These are phyloP conservation scores for Lithodes maja DNA, from an alignment of 2,888 invertebrate species.

Conservation along the genomic window DNA sequence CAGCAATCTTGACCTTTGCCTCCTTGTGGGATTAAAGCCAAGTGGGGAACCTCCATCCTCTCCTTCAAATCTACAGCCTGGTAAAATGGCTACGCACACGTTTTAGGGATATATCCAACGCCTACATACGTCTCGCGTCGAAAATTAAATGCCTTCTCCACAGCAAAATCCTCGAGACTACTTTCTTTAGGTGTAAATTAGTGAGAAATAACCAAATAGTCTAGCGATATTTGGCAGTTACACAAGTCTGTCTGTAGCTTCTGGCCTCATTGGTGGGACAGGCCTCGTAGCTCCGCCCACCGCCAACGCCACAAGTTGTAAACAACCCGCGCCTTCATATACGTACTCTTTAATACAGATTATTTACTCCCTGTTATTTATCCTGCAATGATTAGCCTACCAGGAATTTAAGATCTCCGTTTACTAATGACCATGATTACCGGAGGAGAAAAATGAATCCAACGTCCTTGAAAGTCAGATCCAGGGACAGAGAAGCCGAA, in stretches of 20 bases:
- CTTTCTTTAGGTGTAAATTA: neutral
- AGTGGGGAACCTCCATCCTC: conserved; percentile 26
- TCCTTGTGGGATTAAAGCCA: conserved; percentile 23
- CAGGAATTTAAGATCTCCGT: conserved; percentile 12
- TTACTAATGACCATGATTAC: neutral
- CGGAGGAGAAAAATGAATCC: too few relatives aligned
- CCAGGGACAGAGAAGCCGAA: too few relatives aligned
- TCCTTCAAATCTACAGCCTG: neutral
- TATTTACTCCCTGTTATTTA: conserved; percentile 45
- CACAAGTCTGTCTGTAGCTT: conserved; percentile 26
- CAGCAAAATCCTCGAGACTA: too few relatives aligned
- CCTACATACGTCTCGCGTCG: neutral
- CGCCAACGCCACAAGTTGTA: conserved; percentile 36
- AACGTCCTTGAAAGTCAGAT: too few relatives aligned
- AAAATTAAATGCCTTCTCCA: too few relatives aligned
- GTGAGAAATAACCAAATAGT: neutral
- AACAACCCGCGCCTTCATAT: conserved; percentile 43
- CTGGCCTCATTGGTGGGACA: conserved; percentile 46
- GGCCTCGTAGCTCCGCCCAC: conserved; percentile 47
- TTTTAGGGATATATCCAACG: neutral
- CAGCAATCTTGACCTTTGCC: conserved; percentile 50
- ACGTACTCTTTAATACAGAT: conserved; percentile 40
- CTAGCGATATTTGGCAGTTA: conserved; percentile 12
- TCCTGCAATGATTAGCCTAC: conserved; percentile 6
- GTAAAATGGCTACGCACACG: neutral